A percentile compares a stretch with the other conserved stretches of the same genome.
Conservation (phyloP, 64 coral and sea anemone species). For the Dendrophyllia cribrosa region DNA sequence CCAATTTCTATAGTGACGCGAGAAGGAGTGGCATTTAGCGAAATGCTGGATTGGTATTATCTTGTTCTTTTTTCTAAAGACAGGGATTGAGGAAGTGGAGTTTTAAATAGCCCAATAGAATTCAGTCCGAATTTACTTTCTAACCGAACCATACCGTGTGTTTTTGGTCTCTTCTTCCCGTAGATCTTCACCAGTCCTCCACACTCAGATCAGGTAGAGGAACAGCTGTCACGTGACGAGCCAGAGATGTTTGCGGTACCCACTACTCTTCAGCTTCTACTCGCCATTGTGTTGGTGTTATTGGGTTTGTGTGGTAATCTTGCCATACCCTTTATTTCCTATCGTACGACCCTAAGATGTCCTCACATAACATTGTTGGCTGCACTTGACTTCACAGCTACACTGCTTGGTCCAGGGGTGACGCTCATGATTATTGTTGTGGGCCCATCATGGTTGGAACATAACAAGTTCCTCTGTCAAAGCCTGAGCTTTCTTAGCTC, state of each 20-base stretch:
- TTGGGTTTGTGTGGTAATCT: constrained; percentile 7
- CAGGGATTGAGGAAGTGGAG: no score
- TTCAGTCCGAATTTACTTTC: no score
- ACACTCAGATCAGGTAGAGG: no score
- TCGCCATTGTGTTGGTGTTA: constrained; percentile 5
- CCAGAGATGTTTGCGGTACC: neutral
- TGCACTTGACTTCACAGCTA: constrained; percentile 5
- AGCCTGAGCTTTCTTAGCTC: constrained; percentile 10
- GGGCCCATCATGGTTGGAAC: neutral
- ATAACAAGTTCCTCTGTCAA: constrained; percentile 13
- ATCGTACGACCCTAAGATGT: constrained; percentile 18
- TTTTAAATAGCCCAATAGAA: no score
- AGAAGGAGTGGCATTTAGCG: no score
- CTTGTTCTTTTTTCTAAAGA: no score
- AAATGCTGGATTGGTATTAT: no score
- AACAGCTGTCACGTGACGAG: neutral
- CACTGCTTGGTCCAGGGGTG: constrained; percentile 10
- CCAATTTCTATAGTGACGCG: no score
- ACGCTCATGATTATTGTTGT: neutral
- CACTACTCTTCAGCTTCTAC: neutral
- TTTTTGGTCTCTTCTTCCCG: neutral
- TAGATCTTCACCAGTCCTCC: neutral
- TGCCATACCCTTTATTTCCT: neutral
- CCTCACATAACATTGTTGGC: constrained; percentile 22
- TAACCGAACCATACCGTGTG: no score